Evolutionary conservation across 1,140 invertebrate species (phyloP), one percentile per base, ranked within the genome.

Genomic region (Drosophila carrolli): DNA sequence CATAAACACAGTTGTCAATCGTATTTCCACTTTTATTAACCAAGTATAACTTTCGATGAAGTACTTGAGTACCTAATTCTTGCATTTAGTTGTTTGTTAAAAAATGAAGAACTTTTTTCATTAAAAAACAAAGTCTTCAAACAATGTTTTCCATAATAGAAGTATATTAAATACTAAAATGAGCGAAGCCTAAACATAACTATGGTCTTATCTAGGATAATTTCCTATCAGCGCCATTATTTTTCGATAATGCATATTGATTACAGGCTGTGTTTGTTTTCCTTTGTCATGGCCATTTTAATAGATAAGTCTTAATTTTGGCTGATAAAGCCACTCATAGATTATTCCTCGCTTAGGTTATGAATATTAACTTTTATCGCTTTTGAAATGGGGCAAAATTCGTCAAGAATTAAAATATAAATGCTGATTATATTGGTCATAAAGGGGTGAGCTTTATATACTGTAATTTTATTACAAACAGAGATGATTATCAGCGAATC

Each of bases 161-260:
- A 66, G 11, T 47, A 50, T 48, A 23, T 35, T 5, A 19, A 41
- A 41, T 67, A 51, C 44, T 67, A 3, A 37, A 29, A 43, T 35
- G 4, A 66, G 16, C 51, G n/a, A 54, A 54, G 51, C 23, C 16
- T 35, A n/a, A 23, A 43, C 37, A 27, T n/a, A 14, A 32, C 37
- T 41, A 32, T 29, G 54, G 14, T 10, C 54, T 62, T 63, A 60
- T 60, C 55, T 61, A 13, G 61, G 29, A 35, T 43, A 60, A 63
- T 44, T 35, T 51, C 38, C n/a, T 66, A 68, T 68, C 65, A 54
- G 19, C 4, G 3, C 46, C 46, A 65, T 65, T 65, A 43, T 68
- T 23, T 48, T 35, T 40, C 7, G 63, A 67, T 67, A 67, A 65
- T 48, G 7, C 46, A n/a, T 44, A 44, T 63, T 65, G 56, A 61